A percentile compares a stretch with the other conserved stretches of the same genome.
Conservation (phyloP, 2,113 vertebrate species). For the Cynoglossus semilaevis region DNA sequence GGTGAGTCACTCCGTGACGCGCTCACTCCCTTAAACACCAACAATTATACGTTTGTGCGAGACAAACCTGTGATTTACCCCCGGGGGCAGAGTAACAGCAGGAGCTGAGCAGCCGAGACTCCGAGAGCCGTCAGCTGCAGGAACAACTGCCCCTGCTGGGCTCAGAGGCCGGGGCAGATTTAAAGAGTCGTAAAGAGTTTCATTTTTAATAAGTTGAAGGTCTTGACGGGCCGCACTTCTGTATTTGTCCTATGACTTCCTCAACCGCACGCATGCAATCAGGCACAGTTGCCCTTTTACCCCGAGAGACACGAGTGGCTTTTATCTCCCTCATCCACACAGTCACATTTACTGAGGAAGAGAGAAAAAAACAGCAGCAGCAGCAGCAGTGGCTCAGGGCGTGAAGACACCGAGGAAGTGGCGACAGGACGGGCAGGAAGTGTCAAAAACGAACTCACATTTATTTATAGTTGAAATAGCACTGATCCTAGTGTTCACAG, state of each 20-base stretch:
- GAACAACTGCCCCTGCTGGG: too few species aligned
- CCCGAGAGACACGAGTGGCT: not conserved
- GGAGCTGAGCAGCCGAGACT: slow-evolving; percentile 6
- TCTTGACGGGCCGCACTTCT: not conserved
- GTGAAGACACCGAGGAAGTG: not conserved
- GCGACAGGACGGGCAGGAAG: too few species aligned
- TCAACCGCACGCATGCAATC: not conserved
- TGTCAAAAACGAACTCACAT: too few species aligned
- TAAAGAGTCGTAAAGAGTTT: not conserved
- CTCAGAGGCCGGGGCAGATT: not conserved
- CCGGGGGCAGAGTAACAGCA: slow-evolving; percentile 14
- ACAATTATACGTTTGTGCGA: slow-evolving; percentile 54
- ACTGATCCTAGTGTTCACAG: too few species aligned
- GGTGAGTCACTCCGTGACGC: slow-evolving; percentile 50
- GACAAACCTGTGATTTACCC: slow-evolving; percentile 59
- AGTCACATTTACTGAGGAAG: slow-evolving; percentile 1
- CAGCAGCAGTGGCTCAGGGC: not conserved
- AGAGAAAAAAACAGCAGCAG: slow-evolving; percentile 10
- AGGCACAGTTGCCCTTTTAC: slow-evolving; percentile 18
- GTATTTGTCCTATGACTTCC: slow-evolving; percentile 5
- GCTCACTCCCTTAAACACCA: slow-evolving; percentile 44
- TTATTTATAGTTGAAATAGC: too few species aligned
- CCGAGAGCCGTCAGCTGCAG: too few species aligned
- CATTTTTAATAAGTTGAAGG: not conserved
- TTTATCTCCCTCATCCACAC: not conserved